Conservation (phyloP, 2,888 invertebrate genomes). For the Elysia crispata region DNA sequence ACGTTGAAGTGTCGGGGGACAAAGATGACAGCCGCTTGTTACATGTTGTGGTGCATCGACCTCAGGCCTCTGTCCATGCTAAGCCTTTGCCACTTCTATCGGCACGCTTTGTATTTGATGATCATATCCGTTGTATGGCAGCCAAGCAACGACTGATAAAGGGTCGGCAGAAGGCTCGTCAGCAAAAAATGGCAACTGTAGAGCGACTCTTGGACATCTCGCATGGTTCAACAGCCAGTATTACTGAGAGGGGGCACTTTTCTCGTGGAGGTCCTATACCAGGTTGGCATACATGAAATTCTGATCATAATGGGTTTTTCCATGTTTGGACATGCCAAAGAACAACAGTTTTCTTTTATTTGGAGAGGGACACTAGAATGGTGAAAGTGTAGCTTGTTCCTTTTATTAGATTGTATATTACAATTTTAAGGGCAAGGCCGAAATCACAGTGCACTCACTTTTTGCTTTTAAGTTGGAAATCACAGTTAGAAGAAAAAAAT, state of each 20-base stretch:
- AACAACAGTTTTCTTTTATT: no score
- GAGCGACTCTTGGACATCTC: constrained; percentile 88
- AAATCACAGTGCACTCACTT: no score
- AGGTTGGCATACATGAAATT: constrained; percentile 61
- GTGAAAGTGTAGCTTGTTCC: no score
- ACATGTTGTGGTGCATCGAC: constrained; percentile 93
- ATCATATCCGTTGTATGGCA: constrained; percentile 99
- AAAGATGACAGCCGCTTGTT: constrained; percentile 97
- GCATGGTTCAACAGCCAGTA: background rate
- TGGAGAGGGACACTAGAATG: no score
- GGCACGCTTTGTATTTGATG: constrained; percentile 92
- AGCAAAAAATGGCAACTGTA: constrained; percentile 97
- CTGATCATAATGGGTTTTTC: no score
- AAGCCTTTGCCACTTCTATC: constrained; percentile 76
- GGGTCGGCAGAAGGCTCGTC: constrained; percentile 90
- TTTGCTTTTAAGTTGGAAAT: no score
- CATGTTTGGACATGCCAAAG: no score
- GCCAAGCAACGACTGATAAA: constrained; percentile 90
- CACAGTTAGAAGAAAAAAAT: no score
- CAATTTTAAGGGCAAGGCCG: no score
- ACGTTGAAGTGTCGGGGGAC: constrained; percentile 95
- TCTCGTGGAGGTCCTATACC: constrained; percentile 63
- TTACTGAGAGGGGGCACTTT: constrained; percentile 52
- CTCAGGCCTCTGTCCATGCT: constrained; percentile 80
- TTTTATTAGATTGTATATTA: no score